Evolutionary conservation across 1,140 invertebrate species (phyloP).

Genomic region (Cecropterus lyciades): DNA sequence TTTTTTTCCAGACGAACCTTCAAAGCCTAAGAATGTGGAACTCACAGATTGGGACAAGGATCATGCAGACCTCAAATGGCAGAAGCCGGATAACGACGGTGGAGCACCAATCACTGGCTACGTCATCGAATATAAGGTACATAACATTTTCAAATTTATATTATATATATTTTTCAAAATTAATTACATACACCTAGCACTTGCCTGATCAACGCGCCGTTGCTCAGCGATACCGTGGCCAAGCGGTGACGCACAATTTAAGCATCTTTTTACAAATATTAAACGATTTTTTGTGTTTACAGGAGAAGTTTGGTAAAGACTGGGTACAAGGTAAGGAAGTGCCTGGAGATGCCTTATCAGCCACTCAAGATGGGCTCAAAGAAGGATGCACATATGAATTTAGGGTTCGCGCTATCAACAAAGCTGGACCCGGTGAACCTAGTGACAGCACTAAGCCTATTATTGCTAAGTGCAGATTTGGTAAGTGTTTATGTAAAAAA

Average conservation of each 20-base stretch:
- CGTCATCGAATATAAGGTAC: slow-evolving; percentile 94
- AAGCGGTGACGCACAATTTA: no score
- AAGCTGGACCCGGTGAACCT: slow-evolving; percentile 97
- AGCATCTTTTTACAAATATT: neutral
- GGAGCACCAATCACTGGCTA: slow-evolving; percentile 98
- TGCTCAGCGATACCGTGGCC: no score
- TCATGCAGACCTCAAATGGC: slow-evolving; percentile 96
- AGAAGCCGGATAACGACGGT: slow-evolving; percentile 95
- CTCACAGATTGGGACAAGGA: slow-evolving; percentile 98
- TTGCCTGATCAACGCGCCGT: no score
- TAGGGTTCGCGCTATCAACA: slow-evolving; percentile 97
- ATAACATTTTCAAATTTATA: no score
- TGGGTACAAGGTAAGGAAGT: slow-evolving; percentile 93
- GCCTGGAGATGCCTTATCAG: slow-evolving; percentile 89
- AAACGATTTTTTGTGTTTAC: neutral
- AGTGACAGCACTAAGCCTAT: slow-evolving; percentile 97
- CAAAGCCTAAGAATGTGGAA: slow-evolving; percentile 95
- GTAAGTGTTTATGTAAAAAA: slow-evolving; percentile 50
- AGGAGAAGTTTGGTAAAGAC: slow-evolving; percentile 95
- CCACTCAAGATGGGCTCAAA: slow-evolving; percentile 94
- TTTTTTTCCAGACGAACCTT: slow-evolving; percentile 93
- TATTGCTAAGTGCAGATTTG: slow-evolving; percentile 96
- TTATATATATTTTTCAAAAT: no score
- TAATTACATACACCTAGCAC: no score
- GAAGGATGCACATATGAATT: slow-evolving; percentile 99